A percentile compares a stretch with the other conserved stretches of the same genome.
These are phyloP conservation scores for Picus viridis DNA, from an alignment of 2,797 vertebrate genomes.

Conservation along the genomic window DNA sequence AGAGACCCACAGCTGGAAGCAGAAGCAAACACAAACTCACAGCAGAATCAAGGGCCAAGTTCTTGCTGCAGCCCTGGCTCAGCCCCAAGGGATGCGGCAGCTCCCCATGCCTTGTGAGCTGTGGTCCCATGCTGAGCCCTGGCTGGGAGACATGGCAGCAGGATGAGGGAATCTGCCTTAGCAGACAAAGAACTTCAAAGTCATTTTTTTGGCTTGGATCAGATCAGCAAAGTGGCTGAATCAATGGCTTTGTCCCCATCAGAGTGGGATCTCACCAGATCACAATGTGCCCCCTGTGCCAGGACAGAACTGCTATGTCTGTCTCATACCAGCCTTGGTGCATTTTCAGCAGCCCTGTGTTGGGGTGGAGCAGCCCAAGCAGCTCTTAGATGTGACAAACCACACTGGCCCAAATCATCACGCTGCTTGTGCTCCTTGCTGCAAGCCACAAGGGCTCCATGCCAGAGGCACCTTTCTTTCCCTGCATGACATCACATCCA, in stretches of 20 bases:
- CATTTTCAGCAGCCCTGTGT: rapidly evolving
- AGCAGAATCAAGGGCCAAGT: neutral
- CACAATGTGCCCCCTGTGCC: no score
- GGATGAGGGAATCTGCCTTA: neutral
- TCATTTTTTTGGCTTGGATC: neutral
- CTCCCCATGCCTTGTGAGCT: neutral
- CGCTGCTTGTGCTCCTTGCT: neutral
- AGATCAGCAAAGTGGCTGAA: neutral
- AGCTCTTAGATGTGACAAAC: neutral
- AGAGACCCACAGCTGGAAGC: neutral
- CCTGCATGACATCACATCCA: neutral
- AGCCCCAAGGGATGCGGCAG: neutral
- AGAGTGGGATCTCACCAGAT: neutral
- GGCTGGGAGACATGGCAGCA: neutral
- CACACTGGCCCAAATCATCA: neutral
- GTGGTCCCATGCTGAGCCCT: neutral
- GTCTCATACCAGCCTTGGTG: neutral
- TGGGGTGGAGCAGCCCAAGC: neutral
- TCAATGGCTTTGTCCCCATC: neutral
- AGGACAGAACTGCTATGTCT: neutral
- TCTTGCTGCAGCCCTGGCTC: neutral
- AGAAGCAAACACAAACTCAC: neutral
- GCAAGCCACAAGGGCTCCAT: neutral
- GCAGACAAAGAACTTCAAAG: neutral
- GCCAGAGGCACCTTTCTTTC: neutral